Evolutionary conservation across 2,797 vertebrate genomes (phyloP).

Genomic region (Cossypha heuglini): DNA sequence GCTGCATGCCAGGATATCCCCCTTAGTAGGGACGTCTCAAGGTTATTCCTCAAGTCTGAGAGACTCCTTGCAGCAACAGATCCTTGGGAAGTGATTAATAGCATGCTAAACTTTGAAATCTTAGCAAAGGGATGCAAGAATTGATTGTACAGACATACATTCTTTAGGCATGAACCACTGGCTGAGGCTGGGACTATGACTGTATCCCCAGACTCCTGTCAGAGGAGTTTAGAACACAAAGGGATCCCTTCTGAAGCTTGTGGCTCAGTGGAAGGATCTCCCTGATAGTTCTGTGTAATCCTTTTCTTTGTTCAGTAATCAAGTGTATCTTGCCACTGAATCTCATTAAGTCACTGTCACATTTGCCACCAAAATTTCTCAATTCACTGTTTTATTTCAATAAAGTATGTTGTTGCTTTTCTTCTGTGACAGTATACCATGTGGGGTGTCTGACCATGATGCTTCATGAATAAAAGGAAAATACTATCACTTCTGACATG

Average conservation of each 20-base stretch:
- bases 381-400: background rate
- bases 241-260: rapidly evolving
- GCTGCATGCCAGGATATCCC: background rate
- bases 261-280: background rate
- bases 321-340: background rate
- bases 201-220: no score
- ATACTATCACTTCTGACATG: background rate
- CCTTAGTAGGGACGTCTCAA: background rate
- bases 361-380: background rate
- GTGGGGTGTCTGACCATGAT: rapidly evolving
- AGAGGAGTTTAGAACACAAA: background rate
- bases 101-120: background rate
- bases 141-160: background rate
- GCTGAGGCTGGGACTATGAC: background rate
- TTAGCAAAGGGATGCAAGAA: background rate
- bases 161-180: no score
- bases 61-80: background rate
- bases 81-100: background rate
- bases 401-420: background rate
- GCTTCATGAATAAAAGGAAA: background rate
- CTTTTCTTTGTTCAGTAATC: background rate
- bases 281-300: background rate
- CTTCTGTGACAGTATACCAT: background rate
- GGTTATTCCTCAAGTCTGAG: background rate
- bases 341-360: background rate